These are phyloP conservation scores for Lepidurus arcticus DNA, from an alignment of 1,140 invertebrate genomes.

Conservation along the genomic window DNA sequence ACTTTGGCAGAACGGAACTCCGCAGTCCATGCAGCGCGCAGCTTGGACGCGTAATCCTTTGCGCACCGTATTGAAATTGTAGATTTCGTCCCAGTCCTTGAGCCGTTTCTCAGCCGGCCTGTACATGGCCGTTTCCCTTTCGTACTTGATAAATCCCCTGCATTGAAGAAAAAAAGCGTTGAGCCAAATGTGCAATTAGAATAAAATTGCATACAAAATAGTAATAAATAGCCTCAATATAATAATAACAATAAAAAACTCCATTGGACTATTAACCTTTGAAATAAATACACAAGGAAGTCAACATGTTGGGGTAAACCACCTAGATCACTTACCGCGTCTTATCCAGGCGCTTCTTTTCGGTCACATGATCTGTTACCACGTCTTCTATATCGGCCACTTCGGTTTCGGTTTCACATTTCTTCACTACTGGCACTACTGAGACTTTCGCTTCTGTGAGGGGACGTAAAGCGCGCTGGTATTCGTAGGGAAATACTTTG, in stretches of 20 bases:
- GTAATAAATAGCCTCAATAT: background rate
- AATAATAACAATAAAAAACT: background rate
- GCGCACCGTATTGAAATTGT: conserved; percentile 76
- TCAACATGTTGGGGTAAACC: background rate
- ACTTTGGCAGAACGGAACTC: conserved; percentile 97
- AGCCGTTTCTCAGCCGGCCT: conserved; percentile 71
- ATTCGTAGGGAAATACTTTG: conserved; percentile 97
- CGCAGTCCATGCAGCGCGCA: conserved; percentile 98
- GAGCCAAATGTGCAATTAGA: background rate
- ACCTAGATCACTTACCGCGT: conserved; percentile 24
- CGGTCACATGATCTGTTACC: conserved; percentile 63
- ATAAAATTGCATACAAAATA: background rate
- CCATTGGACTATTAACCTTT: background rate
- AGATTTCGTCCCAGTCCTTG: conserved; percentile 96
- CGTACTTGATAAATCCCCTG: conserved; percentile 94
- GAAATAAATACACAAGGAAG: background rate
- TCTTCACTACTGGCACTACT: conserved; percentile 45
- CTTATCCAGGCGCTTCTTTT: conserved; percentile 65
- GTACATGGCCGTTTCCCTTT: conserved; percentile 77
- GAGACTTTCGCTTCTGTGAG: conserved; percentile 51
- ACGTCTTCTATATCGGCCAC: conserved; percentile 84
- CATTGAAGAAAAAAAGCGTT: conserved; percentile 35
- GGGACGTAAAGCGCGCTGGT: conserved; percentile 80
- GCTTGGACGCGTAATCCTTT: conserved; percentile 86
- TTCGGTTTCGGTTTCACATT: conserved; percentile 46